Base-by-base conservation (phyloP, 2,113 vertebrate genomes). In the Dromiciops gliroides region DNA sequence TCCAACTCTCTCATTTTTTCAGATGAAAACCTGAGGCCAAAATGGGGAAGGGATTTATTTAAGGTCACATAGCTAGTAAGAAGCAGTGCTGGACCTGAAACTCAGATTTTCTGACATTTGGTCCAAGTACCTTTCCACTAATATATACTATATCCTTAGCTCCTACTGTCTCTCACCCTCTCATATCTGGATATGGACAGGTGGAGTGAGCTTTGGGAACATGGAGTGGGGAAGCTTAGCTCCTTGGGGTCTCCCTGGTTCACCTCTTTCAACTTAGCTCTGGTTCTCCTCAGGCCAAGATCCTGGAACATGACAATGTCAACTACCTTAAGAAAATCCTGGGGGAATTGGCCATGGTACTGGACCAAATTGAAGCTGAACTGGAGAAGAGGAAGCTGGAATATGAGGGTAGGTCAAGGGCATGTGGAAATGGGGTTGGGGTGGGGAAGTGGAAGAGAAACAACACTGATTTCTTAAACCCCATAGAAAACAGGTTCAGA, bases 271-370 rank as follows among this genome's bases (percentile, higher is more conserved):
- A 48, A 8, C n/a, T 23, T 83, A 83, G 67, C 10, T 83, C 67
- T 83, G 67, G 12, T 44, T 50, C 4, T 51, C 91, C 48, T 0
- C 96, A 99, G 99, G 99, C 99, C 95, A 99, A 99, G 98, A 99
- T 99, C 97, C 97, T 99, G 98, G 99, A 99, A 98, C 99, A 99
- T 0, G 99, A 99, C 50, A 99, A 99, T 0, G 99, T 99, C 97
- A 99, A 99, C 98, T 99, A 99, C 98, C 97, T 99, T 98, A 99
- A 99, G 99, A 99, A 99, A 98, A 99, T 99, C 94, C 99, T 99
- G 2, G 99, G 99, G 19, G 99, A 99, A 92, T 98, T 99, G 97
- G 99, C 98, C 26, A 99, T 99, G 99, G 99, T 99, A 96, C 98
- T 99, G 95, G 99, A 99, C 98, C 99, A 99, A 97, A 99, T 99